These are phyloP conservation scores for Meandrina meandrites DNA, from an alignment of 92 coral and sea anemone species.

Conservation along the genomic window DNA sequence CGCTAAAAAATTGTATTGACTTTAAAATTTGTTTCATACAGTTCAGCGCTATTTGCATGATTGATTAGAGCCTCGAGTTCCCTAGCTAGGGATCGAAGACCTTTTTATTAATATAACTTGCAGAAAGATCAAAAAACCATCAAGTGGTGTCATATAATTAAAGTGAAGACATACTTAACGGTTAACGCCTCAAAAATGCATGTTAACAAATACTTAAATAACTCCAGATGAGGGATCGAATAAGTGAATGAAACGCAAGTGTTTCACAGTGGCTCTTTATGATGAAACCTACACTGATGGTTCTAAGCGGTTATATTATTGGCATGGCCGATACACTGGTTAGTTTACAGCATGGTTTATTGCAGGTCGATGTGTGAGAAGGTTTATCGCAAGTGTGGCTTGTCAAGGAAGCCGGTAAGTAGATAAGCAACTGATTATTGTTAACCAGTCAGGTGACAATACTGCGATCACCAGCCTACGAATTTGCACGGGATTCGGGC, in stretches of 20 bases:
- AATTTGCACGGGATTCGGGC: neutral
- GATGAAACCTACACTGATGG: neutral
- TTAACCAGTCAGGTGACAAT: neutral
- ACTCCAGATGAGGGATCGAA: slow-evolving; percentile 1
- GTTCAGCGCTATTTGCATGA: neutral
- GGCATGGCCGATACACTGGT: neutral
- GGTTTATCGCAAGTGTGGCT: neutral
- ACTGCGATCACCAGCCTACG: neutral
- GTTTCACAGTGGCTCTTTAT: neutral
- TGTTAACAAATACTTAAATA: slow-evolving; percentile 5
- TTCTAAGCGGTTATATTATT: neutral
- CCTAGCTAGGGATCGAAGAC: neutral
- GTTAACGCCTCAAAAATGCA: slow-evolving; percentile 12
- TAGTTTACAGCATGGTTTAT: too few species aligned
- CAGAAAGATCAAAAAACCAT: neutral
- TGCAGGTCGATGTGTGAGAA: neutral
- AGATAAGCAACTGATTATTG: neutral
- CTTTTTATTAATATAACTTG: neutral
- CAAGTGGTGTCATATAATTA: neutral
- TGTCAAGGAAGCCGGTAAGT: neutral
- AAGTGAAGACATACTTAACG: slow-evolving; percentile 3
- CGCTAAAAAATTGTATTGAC: neutral
- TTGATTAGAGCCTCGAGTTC: neutral
- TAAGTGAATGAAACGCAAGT: neutral
- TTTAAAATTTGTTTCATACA: neutral